Evolutionary conservation across 2,888 invertebrate species (phyloP).

Genomic region (Dryadula phaetusa): DNA sequence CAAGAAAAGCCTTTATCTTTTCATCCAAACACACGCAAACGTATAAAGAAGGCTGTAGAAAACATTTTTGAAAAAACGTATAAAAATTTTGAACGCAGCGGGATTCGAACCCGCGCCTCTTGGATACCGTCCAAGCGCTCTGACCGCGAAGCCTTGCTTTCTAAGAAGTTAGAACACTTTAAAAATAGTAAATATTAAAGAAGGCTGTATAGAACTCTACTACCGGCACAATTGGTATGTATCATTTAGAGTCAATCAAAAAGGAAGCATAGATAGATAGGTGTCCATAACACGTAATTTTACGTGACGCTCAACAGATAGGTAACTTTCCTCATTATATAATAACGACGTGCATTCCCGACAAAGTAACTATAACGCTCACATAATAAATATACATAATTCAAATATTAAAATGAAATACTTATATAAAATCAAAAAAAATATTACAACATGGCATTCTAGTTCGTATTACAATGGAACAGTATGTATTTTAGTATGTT

Average conservation of each 20-base stretch:
- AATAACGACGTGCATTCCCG: constrained; percentile 1
- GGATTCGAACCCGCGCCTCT: too few relatives aligned
- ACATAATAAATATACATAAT: neutral
- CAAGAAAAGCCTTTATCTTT: too few relatives aligned
- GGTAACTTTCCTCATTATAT: constrained; percentile 17
- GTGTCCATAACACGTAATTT: constrained; percentile 5
- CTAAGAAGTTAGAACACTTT: too few relatives aligned
- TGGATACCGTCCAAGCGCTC: too few relatives aligned
- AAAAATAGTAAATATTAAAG: too few relatives aligned
- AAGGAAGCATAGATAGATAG: neutral
- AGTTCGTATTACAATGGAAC: neutral
- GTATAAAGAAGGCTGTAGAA: too few relatives aligned
- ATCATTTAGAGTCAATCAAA: constrained; percentile 1
- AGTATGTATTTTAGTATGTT: neutral
- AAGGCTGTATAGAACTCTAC: neutral
- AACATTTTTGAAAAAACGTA: too few relatives aligned
- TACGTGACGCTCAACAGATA: constrained; percentile 13
- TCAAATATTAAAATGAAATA: constrained; percentile 5
- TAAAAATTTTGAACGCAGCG: too few relatives aligned
- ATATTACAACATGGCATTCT: neutral
- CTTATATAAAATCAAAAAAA: neutral
- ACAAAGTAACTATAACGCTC: neutral
- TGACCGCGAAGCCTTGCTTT: too few relatives aligned
- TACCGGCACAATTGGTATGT: neutral
- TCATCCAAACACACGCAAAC: too few relatives aligned